These are phyloP conservation scores for Drosophila demipolita DNA, from an alignment of 2,888 invertebrate genomes.

Conservation along the genomic window DNA sequence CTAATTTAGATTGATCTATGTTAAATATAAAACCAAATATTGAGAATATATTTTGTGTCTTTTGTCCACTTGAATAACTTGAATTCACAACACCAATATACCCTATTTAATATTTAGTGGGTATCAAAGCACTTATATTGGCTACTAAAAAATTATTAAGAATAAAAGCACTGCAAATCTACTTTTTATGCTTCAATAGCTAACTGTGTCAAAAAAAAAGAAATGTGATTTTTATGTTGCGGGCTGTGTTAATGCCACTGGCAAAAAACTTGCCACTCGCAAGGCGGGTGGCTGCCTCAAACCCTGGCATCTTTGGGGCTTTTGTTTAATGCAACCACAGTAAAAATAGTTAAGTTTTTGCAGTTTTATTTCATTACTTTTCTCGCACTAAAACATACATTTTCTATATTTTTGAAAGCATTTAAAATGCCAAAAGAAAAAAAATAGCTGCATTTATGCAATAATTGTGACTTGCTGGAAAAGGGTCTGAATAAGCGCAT, in stretches of 20 bases:
- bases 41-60: neutral
- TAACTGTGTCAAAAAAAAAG: slow-evolving; percentile 74
- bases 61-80: neutral
- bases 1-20: neutral
- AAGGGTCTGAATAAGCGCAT: slow-evolving; percentile 21
- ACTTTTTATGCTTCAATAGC: slow-evolving; percentile 75
- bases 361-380: slow-evolving; percentile 62
- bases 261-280: slow-evolving; percentile 48
- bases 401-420: slow-evolving; percentile 31
- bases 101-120: slow-evolving; percentile 12
- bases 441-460: neutral
- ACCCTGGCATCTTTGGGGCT: slow-evolving; percentile 12
- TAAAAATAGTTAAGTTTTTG: slow-evolving; percentile 58
- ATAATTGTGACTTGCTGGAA: slow-evolving; percentile 22
- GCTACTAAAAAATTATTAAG: slow-evolving; percentile 35
- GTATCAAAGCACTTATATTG: slow-evolving; percentile 38
- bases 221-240: slow-evolving; percentile 76
- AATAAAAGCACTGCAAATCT: slow-evolving; percentile 43
- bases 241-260: slow-evolving; percentile 36
- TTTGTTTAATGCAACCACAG: slow-evolving; percentile 64
- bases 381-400: slow-evolving; percentile 1
- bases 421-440: slow-evolving; percentile 16
- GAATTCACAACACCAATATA: neutral
- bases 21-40: neutral
- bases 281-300: slow-evolving; percentile 7